These are phyloP conservation scores for Hydriomena furcata DNA, from an alignment of 2,888 invertebrate genomes.

Conservation along the genomic window DNA sequence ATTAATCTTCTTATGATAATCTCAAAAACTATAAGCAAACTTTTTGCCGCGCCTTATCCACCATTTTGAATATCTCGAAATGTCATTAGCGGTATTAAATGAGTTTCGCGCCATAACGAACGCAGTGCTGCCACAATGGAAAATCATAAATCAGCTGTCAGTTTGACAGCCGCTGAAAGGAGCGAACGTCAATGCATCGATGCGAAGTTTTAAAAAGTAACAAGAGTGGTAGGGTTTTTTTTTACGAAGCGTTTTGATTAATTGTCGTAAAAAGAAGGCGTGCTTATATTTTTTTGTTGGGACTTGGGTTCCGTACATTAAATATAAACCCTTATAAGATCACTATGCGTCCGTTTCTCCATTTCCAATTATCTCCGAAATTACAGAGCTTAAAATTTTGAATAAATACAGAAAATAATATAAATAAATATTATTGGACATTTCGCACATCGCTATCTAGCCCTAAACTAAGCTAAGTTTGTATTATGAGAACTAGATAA, in stretches of 20 bases:
- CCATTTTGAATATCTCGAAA: conserved; percentile 71
- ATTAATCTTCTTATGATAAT: conserved; percentile 56
- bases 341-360: too few relatives aligned
- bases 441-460: too few relatives aligned
- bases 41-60: conserved; percentile 55
- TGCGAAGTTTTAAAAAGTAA: conserved; percentile 72
- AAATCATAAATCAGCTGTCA: conserved; percentile 79
- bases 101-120: conserved; percentile 78
- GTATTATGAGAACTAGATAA: too few relatives aligned
- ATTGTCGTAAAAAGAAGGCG: conserved; percentile 62
- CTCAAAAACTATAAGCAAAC: conserved; percentile 49
- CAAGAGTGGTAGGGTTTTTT: conserved; percentile 40
- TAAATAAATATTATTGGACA: too few relatives aligned
- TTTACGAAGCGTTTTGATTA: conserved; percentile 62
- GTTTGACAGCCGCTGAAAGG: conserved; percentile 78
- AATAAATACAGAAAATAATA: too few relatives aligned
- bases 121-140: conserved; percentile 73
- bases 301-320: conserved; percentile 34
- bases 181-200: conserved; percentile 77
- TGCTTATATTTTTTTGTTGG: conserved; percentile 47
- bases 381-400: too few relatives aligned
- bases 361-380: too few relatives aligned
- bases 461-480: too few relatives aligned
- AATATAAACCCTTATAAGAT: too few relatives aligned
- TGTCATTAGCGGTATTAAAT: conserved; percentile 78